These are phyloP conservation scores for Acipenser ruthenus DNA, from an alignment of 2,797 vertebrate species.

Conservation along the genomic window DNA sequence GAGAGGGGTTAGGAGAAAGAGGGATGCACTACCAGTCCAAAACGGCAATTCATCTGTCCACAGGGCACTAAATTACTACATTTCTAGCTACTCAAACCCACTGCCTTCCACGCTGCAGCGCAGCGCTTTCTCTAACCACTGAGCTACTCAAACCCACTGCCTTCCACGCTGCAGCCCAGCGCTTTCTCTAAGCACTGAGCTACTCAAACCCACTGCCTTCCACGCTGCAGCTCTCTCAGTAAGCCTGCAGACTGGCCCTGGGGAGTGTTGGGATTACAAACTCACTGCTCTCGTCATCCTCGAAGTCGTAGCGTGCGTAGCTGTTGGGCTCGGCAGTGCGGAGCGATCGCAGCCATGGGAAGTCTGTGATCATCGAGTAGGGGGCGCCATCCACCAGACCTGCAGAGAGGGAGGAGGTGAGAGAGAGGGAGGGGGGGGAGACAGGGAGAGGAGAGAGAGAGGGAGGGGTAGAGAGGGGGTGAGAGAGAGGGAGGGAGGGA, in stretches of 20 bases:
- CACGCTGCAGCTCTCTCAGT: too few species aligned
- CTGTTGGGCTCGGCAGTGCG: conserved; percentile 87
- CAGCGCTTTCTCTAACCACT: too few species aligned
- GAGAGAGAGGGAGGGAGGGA: too few species aligned
- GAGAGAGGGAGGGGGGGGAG: neutral
- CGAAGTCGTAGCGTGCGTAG: conserved; percentile 93
- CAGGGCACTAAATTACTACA: neutral
- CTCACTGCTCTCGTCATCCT: conserved; percentile 96
- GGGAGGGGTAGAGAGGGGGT: too few species aligned
- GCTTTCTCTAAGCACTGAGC: too few species aligned
- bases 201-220: too few species aligned
- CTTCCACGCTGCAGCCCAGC: too few species aligned
- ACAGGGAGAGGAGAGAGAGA: too few species aligned
- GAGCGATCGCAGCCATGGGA: conserved; percentile 90
- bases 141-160: too few species aligned
- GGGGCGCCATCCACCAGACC: conserved; percentile 87
- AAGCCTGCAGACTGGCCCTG: neutral
- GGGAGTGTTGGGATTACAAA: conserved; percentile 22
- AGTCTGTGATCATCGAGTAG: conserved; percentile 95
- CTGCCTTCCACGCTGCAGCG: too few species aligned
- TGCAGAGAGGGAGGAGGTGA: conserved; percentile 28
- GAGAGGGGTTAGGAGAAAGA: neutral
- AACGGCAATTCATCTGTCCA: neutral
- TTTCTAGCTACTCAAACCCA: neutral
- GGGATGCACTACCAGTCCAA: neutral